A percentile compares a stretch with the other conserved stretches of the same genome.
These are phyloP conservation scores for Zophobas atratus DNA, from an alignment of 1,140 invertebrate genomes.

Conservation along the genomic window DNA sequence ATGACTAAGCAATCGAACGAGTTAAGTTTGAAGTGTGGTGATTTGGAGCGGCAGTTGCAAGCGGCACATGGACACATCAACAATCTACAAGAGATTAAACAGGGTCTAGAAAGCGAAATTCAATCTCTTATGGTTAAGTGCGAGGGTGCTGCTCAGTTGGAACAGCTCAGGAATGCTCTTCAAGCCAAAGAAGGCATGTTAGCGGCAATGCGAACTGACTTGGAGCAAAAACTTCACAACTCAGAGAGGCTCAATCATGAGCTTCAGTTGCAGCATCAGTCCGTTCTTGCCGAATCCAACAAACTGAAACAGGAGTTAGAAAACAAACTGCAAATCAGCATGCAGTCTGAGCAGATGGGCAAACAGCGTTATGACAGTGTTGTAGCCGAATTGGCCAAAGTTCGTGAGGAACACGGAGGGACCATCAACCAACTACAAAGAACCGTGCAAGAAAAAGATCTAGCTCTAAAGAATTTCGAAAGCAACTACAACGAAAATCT, in stretches of 20 bases:
- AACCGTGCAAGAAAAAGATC: conserved; percentile 38
- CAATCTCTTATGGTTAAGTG: conserved; percentile 59
- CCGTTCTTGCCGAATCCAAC: conserved; percentile 19
- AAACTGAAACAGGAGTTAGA: conserved; percentile 40
- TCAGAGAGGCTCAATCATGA: conserved; percentile 25
- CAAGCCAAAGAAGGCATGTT: conserved; percentile 57
- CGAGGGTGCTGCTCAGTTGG: conserved; percentile 57
- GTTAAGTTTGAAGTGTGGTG: conserved; percentile 61
- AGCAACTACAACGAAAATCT: conserved; percentile 7
- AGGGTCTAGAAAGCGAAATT: conserved; percentile 69
- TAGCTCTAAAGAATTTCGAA: conserved; percentile 1
- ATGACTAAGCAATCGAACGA: conserved; percentile 8
- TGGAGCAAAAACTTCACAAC: conserved; percentile 42
- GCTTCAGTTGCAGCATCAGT: conserved; percentile 15
- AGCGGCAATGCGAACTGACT: conserved; percentile 51
- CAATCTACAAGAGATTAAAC: conserved; percentile 68
- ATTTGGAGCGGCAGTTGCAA: conserved; percentile 68
- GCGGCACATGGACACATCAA: conserved; percentile 66
- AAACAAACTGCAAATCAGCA: conserved; percentile 38
- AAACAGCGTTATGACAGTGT: conserved; percentile 20
- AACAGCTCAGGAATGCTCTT: conserved; percentile 56
- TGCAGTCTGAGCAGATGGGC: conserved; percentile 41
- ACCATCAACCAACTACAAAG: conserved; percentile 35
- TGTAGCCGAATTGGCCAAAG: neutral
- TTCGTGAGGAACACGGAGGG: conserved; percentile 18